A percentile compares a stretch with the other conserved stretches of the same genome.
Conservation (phyloP, 2,797 vertebrate species). For the Momotus momota region DNA sequence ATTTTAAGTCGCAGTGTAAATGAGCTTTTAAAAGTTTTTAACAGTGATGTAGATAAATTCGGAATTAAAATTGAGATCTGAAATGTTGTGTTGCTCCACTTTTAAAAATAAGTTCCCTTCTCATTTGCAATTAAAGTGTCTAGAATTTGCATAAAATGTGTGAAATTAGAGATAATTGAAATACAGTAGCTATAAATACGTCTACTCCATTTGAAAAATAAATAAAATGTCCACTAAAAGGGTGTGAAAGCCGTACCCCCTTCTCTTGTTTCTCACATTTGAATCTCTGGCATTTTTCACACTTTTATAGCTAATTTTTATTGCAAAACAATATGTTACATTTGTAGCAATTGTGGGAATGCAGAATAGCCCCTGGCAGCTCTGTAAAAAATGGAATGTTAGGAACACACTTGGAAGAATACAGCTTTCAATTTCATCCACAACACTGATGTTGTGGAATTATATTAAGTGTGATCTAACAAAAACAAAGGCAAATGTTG, state of each 20-base stretch:
- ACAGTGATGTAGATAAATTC: slow-evolving; percentile 73
- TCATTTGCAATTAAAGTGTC: slow-evolving; percentile 83
- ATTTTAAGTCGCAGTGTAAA: slow-evolving; percentile 75
- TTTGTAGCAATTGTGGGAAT: slow-evolving; percentile 73
- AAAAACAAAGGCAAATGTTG: neutral
- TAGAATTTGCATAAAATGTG: slow-evolving; percentile 82
- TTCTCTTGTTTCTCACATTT: slow-evolving; percentile 69
- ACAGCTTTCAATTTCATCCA: slow-evolving; percentile 65
- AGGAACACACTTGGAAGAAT: slow-evolving; percentile 70
- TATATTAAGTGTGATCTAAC: slow-evolving; percentile 66
- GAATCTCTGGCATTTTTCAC: slow-evolving; percentile 77
- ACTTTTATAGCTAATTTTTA: slow-evolving; percentile 81
- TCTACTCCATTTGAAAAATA: slow-evolving; percentile 79
- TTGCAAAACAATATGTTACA: slow-evolving; percentile 75
- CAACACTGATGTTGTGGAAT: slow-evolving; percentile 44
- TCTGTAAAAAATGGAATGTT: slow-evolving; percentile 71
- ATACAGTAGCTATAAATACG: slow-evolving; percentile 82
- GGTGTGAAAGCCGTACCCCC: slow-evolving; percentile 64
- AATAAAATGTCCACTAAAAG: slow-evolving; percentile 83
- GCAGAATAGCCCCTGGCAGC: slow-evolving; percentile 69
- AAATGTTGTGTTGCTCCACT: slow-evolving; percentile 81
- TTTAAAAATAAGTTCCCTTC: slow-evolving; percentile 81
- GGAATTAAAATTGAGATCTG: slow-evolving; percentile 80
- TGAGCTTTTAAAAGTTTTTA: slow-evolving; percentile 79
- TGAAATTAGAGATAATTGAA: slow-evolving; percentile 85